Percentiles rank a stretch among this genome's conserved stretches.
Conservation (phyloP, 1,140 invertebrate genomes). For the Dreissena polymorpha region DNA sequence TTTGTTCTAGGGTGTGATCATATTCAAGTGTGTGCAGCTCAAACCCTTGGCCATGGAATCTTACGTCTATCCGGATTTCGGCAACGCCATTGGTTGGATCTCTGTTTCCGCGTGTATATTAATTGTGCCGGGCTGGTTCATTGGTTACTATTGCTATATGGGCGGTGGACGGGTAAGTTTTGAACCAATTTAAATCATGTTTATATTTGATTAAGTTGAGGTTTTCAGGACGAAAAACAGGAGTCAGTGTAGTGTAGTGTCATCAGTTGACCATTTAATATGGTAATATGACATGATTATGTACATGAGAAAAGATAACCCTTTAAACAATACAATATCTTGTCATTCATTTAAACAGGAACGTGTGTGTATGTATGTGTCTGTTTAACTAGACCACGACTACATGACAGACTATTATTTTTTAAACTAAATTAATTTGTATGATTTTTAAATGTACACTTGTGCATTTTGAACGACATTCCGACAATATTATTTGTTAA, state of each 20-base stretch:
- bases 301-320: too few species aligned
- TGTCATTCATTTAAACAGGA: too few species aligned
- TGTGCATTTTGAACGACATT: too few species aligned
- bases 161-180: slow-evolving; percentile 37
- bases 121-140: slow-evolving; percentile 39
- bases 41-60: slow-evolving; percentile 22
- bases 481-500: too few species aligned
- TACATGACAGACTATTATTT: too few species aligned
- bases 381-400: too few species aligned
- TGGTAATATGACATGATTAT: too few species aligned
- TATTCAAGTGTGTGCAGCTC: slow-evolving; percentile 43
- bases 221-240: background rate
- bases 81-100: slow-evolving; percentile 51
- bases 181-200: background rate
- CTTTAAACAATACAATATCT: too few species aligned
- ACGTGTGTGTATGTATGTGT: too few species aligned
- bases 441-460: too few species aligned
- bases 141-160: slow-evolving; percentile 41
- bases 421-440: too few species aligned
- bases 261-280: too few species aligned
- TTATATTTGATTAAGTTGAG: background rate
- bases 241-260: background rate
- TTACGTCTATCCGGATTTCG: slow-evolving; percentile 46
- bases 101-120: slow-evolving; percentile 28
- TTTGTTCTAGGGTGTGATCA: slow-evolving; percentile 40